These are phyloP conservation scores for Cerastis leucographa DNA, from an alignment of 2,888 invertebrate species.

Conservation along the genomic window DNA sequence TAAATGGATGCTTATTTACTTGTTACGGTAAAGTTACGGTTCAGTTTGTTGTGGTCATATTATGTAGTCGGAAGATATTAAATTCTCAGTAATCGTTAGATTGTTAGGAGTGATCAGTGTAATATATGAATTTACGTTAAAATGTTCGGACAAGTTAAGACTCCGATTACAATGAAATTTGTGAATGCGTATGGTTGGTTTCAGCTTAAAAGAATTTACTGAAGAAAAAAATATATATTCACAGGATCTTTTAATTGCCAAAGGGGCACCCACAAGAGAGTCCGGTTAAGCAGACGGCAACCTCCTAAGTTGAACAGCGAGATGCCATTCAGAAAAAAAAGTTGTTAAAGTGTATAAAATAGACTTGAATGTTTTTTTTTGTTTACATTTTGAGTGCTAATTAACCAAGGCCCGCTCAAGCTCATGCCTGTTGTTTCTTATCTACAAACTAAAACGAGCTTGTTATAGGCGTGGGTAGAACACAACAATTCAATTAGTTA, in stretches of 20 bases:
- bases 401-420: neutral
- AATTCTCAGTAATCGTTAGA: neutral
- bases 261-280: neutral
- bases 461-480: conserved; percentile 42
- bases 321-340: too few species aligned
- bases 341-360: neutral
- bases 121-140: too few species aligned
- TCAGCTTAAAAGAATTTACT: too few species aligned
- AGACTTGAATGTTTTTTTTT: neutral
- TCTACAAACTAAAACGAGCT: conserved; percentile 2
- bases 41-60: neutral
- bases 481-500: conserved; percentile 36
- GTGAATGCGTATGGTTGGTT: too few species aligned
- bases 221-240: neutral
- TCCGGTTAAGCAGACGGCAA: too few species aligned
- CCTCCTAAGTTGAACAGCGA: too few species aligned
- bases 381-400: neutral
- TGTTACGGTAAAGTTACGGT: neutral
- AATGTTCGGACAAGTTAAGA: too few species aligned
- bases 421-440: conserved; percentile 11
- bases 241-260: neutral
- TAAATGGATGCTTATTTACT: neutral
- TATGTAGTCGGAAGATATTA: neutral
- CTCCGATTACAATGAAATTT: too few species aligned
- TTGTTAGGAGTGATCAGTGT: neutral